Evolutionary conservation across 1,140 invertebrate genomes (phyloP), one percentile per base, ranked within the genome.

Genomic region (Atta cephalotes): DNA sequence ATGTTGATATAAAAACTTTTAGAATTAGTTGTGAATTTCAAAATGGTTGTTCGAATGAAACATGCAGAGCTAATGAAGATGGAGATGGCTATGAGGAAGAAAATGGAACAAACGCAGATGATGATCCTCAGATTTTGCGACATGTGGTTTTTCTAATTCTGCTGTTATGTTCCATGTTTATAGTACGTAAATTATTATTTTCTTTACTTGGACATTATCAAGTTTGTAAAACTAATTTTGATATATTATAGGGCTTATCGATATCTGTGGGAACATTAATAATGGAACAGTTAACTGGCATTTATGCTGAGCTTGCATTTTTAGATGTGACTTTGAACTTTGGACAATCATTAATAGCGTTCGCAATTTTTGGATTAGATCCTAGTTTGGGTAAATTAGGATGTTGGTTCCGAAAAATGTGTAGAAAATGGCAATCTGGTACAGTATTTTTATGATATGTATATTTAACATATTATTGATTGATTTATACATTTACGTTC

Each of bases 291-390:
- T 96, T 98, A 92, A 97, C 97, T 66, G 98, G 98, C 0, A 97
- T 99, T 86, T 99, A 98, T 94, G 96, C 99, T 0, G 98, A 99
- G 95, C 95, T 99, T 28, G 97, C 98, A 89, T 99, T 99, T 94
- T 95, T 99, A 39, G 98, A 99, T 94, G 97, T 97, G 21, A 97
- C 98, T 53, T 96, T 99, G 0, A 98, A 98, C 92, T 98, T 98
- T 94, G 98, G 98, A 1, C 98, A 99, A 95, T 98, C 97, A 56
- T 95, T 98, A 58, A 96, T 98, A 85, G 96, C 98, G 31, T 97
- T 99, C 91, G 96, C 97, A 10, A 96, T 99, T 12, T 99, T 99
- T 95, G 98, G 97, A 92, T 96, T 97, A 39, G 97, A 99, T 94
- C 97, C 97, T 7, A 97, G 93, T 45, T 88, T 94, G 60, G 94